Conservation (phyloP, 2,888 invertebrate species). For the Cephus spinipes region DNA sequence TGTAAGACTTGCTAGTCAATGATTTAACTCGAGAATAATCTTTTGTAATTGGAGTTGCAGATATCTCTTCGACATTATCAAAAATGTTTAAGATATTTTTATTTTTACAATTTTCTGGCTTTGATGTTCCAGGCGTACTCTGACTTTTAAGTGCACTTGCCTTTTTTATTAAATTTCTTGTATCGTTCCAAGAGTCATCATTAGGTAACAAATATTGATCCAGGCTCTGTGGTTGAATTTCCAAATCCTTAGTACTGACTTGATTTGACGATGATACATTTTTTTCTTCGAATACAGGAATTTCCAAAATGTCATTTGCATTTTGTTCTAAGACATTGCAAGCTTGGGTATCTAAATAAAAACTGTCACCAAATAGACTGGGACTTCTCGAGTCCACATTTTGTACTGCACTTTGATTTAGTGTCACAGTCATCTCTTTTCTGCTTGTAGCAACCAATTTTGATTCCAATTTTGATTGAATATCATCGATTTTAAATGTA, state of each 20-base stretch:
- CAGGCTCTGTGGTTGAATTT: neutral
- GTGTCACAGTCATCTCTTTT: neutral
- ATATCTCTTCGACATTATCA: constrained; percentile 11
- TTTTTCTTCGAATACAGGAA: constrained; percentile 43
- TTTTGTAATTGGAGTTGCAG: constrained; percentile 10
- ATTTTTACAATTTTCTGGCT: neutral
- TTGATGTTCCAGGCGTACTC: constrained; percentile 8
- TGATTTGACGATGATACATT: constrained; percentile 5
- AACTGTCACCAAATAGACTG: constrained; percentile 72
- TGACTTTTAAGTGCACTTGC: constrained; percentile 17
- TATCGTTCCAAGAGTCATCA: constrained; percentile 52
- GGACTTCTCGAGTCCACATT: constrained; percentile 65
- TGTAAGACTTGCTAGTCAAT: constrained; percentile 20
- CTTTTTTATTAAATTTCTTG: constrained; percentile 28
- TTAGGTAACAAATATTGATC: neutral
- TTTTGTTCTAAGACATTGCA: constrained; percentile 68
- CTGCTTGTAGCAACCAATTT: neutral
- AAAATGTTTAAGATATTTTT: neutral
- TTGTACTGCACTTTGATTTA: constrained; percentile 9
- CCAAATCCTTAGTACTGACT: constrained; percentile 5
- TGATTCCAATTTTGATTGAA: neutral
- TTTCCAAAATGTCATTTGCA: constrained; percentile 44
- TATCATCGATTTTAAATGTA: neutral
- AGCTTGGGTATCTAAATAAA: constrained; percentile 69
- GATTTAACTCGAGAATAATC: constrained; percentile 23